Percentiles rank a stretch among this genome's conserved stretches.
phyloP scores from a whole-genome alignment of 1,140 invertebrate genomes.

The Limonius californicus region DNA sequence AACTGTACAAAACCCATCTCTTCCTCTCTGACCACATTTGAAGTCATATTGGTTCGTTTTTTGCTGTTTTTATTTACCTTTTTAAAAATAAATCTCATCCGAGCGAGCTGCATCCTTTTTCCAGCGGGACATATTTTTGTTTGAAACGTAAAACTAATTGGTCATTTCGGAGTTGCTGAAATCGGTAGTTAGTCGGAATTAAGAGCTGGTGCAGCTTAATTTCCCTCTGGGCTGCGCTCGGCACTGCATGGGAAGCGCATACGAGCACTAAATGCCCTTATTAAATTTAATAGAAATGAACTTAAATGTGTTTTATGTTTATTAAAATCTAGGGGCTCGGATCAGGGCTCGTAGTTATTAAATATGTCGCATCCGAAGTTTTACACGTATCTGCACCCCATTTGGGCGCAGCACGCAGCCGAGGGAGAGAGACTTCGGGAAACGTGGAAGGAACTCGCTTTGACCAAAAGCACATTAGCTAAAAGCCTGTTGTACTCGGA shows the following conservation, averaged over 20 bases:
- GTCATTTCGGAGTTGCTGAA: not conserved
- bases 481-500: not conserved
- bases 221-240: not conserved
- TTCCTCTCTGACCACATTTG: no score
- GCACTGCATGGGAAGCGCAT: conserved; percentile 21
- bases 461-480: not conserved
- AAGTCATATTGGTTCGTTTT: no score
- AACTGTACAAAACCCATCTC: conserved; percentile 22
- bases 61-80: no score
- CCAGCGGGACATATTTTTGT: no score
- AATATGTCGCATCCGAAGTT: not conserved
- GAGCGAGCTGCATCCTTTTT: no score
- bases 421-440: no score
- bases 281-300: conserved; percentile 28
- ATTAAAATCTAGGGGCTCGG: conserved; percentile 22
- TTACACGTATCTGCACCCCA: not conserved
- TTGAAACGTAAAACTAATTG: conserved; percentile 4
- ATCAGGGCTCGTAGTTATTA: conserved; percentile 3
- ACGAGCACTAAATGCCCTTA: conserved; percentile 24
- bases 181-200: conserved; percentile 6
- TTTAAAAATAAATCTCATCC: no score
- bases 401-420: no score
- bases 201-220: conserved; percentile 8
- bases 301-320: conserved; percentile 30
- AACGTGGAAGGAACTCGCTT: no score